Conservation (phyloP, 2,888 invertebrate genomes). For the Hyposoter didymator region DNA sequence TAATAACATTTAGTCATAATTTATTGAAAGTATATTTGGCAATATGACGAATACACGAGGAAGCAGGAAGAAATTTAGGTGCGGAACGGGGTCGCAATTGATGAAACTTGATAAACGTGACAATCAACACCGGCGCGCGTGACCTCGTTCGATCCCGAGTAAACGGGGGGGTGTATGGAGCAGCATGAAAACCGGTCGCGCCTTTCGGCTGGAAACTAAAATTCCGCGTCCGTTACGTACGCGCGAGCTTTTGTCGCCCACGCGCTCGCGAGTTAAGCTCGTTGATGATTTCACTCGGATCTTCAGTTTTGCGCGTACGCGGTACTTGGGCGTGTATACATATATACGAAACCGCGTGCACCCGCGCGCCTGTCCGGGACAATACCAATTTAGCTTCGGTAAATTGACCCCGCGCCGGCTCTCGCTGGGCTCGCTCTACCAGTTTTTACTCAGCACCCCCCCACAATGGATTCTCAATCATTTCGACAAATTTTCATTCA, state of each 20-base stretch:
- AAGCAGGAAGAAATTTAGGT: no score
- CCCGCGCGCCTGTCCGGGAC: slow-evolving; percentile 42
- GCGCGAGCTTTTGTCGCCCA: slow-evolving; percentile 37
- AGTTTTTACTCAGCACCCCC: not conserved
- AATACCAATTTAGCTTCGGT: slow-evolving; percentile 56
- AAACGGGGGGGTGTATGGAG: not conserved
- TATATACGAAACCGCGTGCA: no score
- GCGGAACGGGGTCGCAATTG: not conserved
- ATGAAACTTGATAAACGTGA: not conserved
- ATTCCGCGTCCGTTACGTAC: slow-evolving; percentile 1
- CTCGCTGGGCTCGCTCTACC: slow-evolving; percentile 18
- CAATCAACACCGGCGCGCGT: not conserved
- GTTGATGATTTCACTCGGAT: slow-evolving; percentile 56
- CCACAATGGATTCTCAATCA: not conserved
- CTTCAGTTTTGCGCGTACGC: not conserved
- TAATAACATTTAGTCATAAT: no score
- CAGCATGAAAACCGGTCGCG: no score
- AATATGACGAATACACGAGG: no score
- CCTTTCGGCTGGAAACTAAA: slow-evolving; percentile 13
- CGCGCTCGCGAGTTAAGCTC: slow-evolving; percentile 26
- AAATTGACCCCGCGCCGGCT: slow-evolving; percentile 10
- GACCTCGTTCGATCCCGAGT: slow-evolving; percentile 5
- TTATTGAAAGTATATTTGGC: no score
- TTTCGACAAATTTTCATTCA: no score
- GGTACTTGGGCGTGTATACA: not conserved